Conservation (phyloP, 2,113 vertebrate genomes). For the Charadrius vociferus region DNA sequence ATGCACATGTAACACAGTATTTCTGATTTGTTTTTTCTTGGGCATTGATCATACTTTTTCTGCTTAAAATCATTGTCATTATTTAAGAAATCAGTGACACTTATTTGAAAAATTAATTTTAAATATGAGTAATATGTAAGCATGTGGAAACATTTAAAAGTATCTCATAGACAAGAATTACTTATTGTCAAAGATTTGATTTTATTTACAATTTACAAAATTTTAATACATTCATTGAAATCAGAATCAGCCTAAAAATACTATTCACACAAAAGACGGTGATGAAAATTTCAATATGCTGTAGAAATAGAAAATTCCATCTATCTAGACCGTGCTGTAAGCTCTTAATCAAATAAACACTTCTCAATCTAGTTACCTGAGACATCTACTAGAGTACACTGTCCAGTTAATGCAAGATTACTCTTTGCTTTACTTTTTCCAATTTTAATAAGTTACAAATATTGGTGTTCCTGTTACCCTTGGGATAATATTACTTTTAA, state of each 20-base stretch:
- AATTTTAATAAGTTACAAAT: background rate
- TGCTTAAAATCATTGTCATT: background rate
- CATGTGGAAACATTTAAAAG: background rate
- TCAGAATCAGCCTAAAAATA: background rate
- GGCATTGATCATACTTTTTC: background rate
- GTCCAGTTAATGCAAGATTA: background rate
- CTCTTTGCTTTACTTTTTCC: background rate
- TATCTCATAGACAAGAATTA: background rate
- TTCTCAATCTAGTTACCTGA: background rate
- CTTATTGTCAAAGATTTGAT: background rate
- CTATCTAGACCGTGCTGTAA: background rate
- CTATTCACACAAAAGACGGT: background rate
- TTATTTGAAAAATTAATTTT: background rate
- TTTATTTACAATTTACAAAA: background rate
- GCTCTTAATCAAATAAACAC: background rate
- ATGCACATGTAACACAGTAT: background rate
- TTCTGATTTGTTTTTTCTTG: background rate
- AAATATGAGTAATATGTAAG: background rate
- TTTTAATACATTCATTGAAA: background rate
- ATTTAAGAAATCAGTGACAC: background rate
- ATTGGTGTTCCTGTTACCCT: background rate
- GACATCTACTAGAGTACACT: background rate
- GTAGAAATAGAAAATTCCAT: background rate
- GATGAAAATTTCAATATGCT: background rate
- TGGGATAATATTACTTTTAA: background rate